phyloP scores from a whole-genome alignment of 2,113 vertebrate genomes.

The Alligator sinensis region DNA sequence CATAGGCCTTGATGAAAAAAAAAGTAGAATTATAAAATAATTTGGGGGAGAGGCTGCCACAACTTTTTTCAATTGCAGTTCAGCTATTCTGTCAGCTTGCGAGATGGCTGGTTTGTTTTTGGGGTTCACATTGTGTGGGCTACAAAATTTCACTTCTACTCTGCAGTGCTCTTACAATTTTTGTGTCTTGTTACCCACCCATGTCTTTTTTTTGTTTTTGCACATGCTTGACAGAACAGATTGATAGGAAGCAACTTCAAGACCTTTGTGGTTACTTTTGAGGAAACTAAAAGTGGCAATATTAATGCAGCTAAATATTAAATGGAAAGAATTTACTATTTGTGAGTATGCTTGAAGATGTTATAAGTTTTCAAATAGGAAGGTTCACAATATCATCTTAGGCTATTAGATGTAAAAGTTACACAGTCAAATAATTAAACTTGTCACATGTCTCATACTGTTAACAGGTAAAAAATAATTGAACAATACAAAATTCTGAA shows the following conservation, averaged over 20 bases:
- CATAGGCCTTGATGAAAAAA: background rate
- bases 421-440: background rate
- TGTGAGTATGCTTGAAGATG: background rate
- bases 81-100: background rate
- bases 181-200: background rate
- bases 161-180: background rate
- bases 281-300: background rate
- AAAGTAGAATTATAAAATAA: background rate
- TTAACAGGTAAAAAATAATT: background rate
- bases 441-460: background rate
- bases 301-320: conserved; percentile 6
- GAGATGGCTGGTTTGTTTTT: background rate
- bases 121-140: background rate
- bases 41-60: background rate
- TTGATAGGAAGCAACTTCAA: conserved; percentile 4
- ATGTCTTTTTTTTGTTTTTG: background rate
- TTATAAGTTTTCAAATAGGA: background rate
- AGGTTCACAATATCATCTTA: background rate
- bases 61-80: background rate
- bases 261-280: background rate
- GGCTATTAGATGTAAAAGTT: background rate
- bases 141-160: background rate
- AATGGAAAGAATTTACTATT: background rate
- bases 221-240: background rate
- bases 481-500: background rate